A percentile compares a stretch with the other conserved stretches of the same genome.
Conservation (phyloP, 2,888 invertebrate species). For the Plemyria rubiginata region DNA sequence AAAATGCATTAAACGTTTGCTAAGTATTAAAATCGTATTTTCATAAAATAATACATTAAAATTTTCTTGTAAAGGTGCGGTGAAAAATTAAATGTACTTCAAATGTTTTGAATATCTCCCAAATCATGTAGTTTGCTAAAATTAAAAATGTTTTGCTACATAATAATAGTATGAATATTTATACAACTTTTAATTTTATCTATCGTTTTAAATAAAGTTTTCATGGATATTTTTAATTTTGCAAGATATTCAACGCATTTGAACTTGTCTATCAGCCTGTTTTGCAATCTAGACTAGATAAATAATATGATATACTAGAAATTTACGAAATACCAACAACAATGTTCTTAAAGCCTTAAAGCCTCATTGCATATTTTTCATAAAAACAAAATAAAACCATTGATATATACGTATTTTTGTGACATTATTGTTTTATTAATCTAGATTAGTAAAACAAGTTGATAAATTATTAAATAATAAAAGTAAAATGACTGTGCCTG, state of each 20-base stretch:
- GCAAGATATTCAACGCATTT: conserved; percentile 25
- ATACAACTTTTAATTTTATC: background rate
- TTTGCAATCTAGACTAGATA: conserved; percentile 16
- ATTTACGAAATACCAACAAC: too few species aligned
- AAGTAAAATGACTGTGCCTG: conserved; percentile 71
- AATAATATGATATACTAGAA: too few species aligned
- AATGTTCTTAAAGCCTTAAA: background rate
- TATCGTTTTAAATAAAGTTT: background rate
- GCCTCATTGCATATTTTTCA: too few species aligned
- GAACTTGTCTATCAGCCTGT: conserved; percentile 14
- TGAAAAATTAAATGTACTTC: conserved; percentile 44
- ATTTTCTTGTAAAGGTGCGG: conserved; percentile 69
- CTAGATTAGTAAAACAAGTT: conserved; percentile 29
- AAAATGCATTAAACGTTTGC: too few species aligned
- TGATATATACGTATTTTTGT: background rate
- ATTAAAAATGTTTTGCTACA: background rate
- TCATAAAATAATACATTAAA: conserved; percentile 46
- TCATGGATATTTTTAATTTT: background rate
- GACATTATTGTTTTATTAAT: background rate
- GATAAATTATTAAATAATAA: conserved; percentile 36
- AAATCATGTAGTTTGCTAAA: background rate
- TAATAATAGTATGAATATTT: background rate
- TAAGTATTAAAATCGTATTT: conserved; percentile 21
- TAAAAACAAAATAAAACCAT: too few species aligned
- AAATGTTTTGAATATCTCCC: conserved; percentile 45